Base-by-base conservation (phyloP, 64 coral and sea anemone genomes). In the Orbicella faveolata region DNA sequence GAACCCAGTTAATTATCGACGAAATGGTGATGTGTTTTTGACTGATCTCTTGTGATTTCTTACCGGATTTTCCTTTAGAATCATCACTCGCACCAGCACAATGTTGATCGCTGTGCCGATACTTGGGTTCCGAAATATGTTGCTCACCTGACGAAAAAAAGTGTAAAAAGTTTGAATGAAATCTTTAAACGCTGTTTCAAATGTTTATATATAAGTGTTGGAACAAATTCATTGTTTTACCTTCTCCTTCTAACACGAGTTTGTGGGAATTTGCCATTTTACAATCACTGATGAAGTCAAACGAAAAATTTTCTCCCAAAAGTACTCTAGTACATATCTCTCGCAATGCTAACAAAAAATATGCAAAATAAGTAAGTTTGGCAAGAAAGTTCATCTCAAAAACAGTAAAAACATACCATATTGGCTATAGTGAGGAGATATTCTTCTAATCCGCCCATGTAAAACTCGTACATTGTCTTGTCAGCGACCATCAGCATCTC, bases 341-440 rank as follows among this genome's bases (percentile, higher is more conserved):
- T 19, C 18, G 1, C 0, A 78, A 36, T 78, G 19, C 0, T 17
- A 78, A 34, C 34, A 54, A 90, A 0, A 52, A 63, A 34, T 21
- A 15, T 86, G 83, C 25, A 44, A 37, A 52, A 81, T 17, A 59
- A 48, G 48, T 18, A 11, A 3, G 14, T 54, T 52, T 48, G 15
- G 10, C 19, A 80, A 52, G 37, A 14, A 52, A 17, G 0, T 2
- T 77, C 34, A 13, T 79, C 39, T 3, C 3, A 9, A 62, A 25
- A 70, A 25, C 20, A 11, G 3, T 23, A 5, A 23, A 0, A 44
- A 25, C 88, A 64, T 95, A 96, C 97, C 97, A 99, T 95, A 77
- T 99, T 99, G 77, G 95, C 93, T 35, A 99, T 73, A 59, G 97
- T 99, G 14, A 99, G 84, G 13, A 99, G 78, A 68, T 99, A 99